phyloP scores from a whole-genome alignment of 2,797 vertebrate genomes.

The Argyrosomus regius region DNA sequence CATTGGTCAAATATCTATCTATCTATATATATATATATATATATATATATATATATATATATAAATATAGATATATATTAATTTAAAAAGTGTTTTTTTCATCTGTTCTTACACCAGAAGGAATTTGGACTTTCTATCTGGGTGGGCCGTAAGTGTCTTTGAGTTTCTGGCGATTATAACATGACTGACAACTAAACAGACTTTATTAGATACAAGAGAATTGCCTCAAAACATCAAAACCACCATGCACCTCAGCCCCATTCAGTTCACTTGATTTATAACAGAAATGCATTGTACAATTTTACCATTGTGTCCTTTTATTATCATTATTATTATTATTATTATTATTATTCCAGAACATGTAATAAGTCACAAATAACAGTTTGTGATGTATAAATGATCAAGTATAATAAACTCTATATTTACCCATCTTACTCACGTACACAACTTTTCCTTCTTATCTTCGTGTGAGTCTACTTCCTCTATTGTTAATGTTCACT shows the following conservation, averaged over 20 bases:
- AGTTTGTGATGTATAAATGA: slow-evolving; percentile 87
- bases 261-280: slow-evolving; percentile 70
- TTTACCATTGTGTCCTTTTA: slow-evolving; percentile 81
- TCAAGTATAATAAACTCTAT: slow-evolving; percentile 87
- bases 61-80: slow-evolving; percentile 37
- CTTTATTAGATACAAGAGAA: slow-evolving; percentile 61
- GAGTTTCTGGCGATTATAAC: slow-evolving; percentile 66
- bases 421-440: slow-evolving; percentile 85
- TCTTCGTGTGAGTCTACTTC: slow-evolving; percentile 66
- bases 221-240: slow-evolving; percentile 71
- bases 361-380: slow-evolving; percentile 82
- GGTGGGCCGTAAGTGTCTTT: slow-evolving; percentile 77
- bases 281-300: slow-evolving; percentile 81
- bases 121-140: slow-evolving; percentile 64
- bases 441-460: slow-evolving; percentile 76
- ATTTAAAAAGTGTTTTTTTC: slow-evolving; percentile 37
- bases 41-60: no score
- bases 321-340: slow-evolving; percentile 35
- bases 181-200: slow-evolving; percentile 51
- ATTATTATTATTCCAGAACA: slow-evolving; percentile 75
- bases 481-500: slow-evolving; percentile 59
- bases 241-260: slow-evolving; percentile 55
- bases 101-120: slow-evolving; percentile 58
- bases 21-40: slow-evolving; percentile 34
- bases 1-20: slow-evolving; percentile 48